phyloP scores from a whole-genome alignment of 2,797 vertebrate genomes.

The Acrossocheilus wenchowensis region DNA sequence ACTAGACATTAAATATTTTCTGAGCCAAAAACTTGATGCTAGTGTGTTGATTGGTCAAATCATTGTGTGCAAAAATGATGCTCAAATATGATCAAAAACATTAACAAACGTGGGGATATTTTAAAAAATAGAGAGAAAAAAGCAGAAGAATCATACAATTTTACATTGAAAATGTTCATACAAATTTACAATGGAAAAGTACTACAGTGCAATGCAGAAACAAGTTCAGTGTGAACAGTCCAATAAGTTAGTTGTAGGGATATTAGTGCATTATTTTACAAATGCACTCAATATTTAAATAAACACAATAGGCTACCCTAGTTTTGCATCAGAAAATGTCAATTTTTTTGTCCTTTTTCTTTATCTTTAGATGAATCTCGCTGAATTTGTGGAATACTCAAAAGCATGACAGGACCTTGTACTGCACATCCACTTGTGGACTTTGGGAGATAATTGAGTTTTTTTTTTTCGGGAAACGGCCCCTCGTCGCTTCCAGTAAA shows the following conservation, averaged over 20 bases:
- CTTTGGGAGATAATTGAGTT: background rate
- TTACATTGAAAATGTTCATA: no score
- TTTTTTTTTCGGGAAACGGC: conserved; percentile 44
- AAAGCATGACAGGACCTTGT: background rate
- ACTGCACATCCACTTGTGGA: background rate
- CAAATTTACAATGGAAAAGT: no score
- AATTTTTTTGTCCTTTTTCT: no score
- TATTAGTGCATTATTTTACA: background rate
- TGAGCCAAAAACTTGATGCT: no score
- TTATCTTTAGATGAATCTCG: background rate
- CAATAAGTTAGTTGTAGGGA: no score
- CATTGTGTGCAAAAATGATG: background rate
- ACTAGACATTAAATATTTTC: no score
- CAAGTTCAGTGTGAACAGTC: no score
- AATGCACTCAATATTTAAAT: no score
- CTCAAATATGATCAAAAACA: background rate
- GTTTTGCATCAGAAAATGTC: background rate
- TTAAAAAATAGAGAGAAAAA: background rate
- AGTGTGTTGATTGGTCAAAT: no score
- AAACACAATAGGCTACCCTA: no score
- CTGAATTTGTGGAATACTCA: background rate
- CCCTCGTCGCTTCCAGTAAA: conserved; percentile 72
- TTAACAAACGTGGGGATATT: background rate
- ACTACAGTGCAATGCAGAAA: no score
- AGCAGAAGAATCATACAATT: no score